Base-by-base conservation (phyloP, 2,888 invertebrate genomes). In the Apamea monoglypha region DNA sequence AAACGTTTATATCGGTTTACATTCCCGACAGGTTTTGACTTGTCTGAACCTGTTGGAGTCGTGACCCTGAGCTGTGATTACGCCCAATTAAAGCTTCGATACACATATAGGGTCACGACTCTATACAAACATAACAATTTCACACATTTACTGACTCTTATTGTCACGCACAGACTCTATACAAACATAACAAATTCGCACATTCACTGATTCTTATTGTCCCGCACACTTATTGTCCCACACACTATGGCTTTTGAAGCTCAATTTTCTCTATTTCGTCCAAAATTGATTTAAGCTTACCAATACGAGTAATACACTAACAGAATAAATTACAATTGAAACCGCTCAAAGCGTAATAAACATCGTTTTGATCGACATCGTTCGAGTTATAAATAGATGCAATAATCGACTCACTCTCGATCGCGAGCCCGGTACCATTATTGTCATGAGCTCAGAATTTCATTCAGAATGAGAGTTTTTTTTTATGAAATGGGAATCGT, bases 311-410 rank as follows among this genome's bases (percentile, higher is more conserved):
- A 53, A 74, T 50, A 32, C 32, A 67, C 2, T 61, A 18, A 29
- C 14, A 53, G n/a, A 68, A 74, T 74, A 81, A 80, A 80, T 81
- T 74, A 47, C 67, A 47, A 56, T 76, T 66, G 29, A 29, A 63
- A 76, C 53, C 61, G 16, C 59, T 63, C 76, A 47, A 47, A 68
- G 16, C 1, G 68, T 82, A 66, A 82, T 77, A 70, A 71, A 81
- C 50, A 70, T 70, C 59, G 50, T 16, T 77, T 29, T 77, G 53
- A 32, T 63, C 29, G 63, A 32, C 32, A 44, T 61, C 64, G 36
- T n/a, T 70, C 21, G 44, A 40, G 59, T 64, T 78, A 69, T 61
- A 82, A 70, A 79, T 74, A 83, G 73, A 79, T 32, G 64, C 36
- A 73, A 79, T 82, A 73, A 64, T 53, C 53, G 69, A 47, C 36